Evolutionary conservation across 53 echinoderm and acorn worm species (phyloP), one percentile per base, ranked within the genome.

Genomic region (Henricia sp.): DNA sequence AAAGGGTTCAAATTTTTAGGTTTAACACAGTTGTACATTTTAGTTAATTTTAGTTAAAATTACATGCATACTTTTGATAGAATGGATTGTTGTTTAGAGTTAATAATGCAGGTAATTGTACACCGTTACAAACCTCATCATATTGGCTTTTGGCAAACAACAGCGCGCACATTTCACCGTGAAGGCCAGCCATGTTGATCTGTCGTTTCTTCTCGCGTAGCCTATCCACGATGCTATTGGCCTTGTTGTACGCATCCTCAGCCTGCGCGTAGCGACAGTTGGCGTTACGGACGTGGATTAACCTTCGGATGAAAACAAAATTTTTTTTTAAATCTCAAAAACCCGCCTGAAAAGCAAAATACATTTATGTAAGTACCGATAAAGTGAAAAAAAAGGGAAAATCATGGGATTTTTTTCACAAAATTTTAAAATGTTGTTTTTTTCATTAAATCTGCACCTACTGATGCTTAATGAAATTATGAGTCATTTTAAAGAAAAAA

Each of bases 231-330:
- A 90, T 87, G 17, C 67, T 70, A 3, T 35, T 74, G 23, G 94
- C 96, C 13, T 70, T 67, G 37, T 85, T 57, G 86, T 87, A 92
- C 0, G 96, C 89, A 30, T 87, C 80, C 52, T 96, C 96, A 0
- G 96, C 91, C 35, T 90, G 87, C 36, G 71, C 70, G 55, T 96
- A 96, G 57, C 91, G 85, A 53, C 94, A 96, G 68, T 96, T 96
- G 46, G 96, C 94, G 66, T 94, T 96, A 83, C 94, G 87, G 25
- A 96, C 96, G 68, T 96, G 92, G 33, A 96, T 92, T 39, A 96
- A 77, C 46, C 93, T 93, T 44, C 1, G 19, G 19, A 29, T 29
- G 23, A 14, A 21, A 67, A 27, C 28, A 14, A 72, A 36, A 32
- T 42, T 5, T 14, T 70, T 19, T 12, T 16, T 24, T 39, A 16